Conservation (phyloP, 1,140 invertebrate species). For the Aphidius gifuensis region DNA sequence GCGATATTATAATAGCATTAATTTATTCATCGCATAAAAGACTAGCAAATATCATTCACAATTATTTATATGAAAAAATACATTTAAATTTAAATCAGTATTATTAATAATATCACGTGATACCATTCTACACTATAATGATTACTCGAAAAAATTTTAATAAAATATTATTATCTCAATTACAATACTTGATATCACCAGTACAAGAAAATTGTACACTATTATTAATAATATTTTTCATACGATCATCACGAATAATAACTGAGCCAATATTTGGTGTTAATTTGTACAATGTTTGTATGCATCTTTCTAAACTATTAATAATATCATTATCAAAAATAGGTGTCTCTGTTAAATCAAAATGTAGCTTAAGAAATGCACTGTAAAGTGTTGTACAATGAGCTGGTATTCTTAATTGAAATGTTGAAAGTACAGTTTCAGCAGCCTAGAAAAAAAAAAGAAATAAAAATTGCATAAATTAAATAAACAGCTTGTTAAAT, state of each 20-base stretch:
- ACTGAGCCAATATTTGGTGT: conserved; percentile 37
- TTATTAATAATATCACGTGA: not conserved
- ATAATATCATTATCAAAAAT: conserved; percentile 44
- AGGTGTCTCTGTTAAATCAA: conserved; percentile 42
- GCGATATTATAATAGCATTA: not conserved
- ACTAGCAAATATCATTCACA: not conserved
- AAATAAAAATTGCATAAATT: not conserved
- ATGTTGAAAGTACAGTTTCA: conserved; percentile 39
- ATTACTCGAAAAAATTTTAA: not conserved
- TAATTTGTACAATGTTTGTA: conserved; percentile 42
- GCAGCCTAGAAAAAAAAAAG: conserved; percentile 34
- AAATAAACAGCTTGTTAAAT: not conserved
- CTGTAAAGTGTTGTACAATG: conserved; percentile 39
- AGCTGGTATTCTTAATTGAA: conserved; percentile 35
- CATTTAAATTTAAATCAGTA: not conserved
- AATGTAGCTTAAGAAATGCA: conserved; percentile 41
- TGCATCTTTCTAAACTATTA: conserved; percentile 43
- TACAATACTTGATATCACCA: conserved; percentile 38
- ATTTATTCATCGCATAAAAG: too few relatives aligned
- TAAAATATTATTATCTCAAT: conserved; percentile 22
- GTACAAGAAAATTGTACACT: conserved; percentile 28
- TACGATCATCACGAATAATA: conserved; percentile 41
- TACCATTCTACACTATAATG: not conserved
- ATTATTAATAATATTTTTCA: conserved; percentile 33
- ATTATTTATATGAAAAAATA: conserved; percentile 19